phyloP scores from a whole-genome alignment of 2,797 vertebrate species.

The Serranus cabrilla region DNA sequence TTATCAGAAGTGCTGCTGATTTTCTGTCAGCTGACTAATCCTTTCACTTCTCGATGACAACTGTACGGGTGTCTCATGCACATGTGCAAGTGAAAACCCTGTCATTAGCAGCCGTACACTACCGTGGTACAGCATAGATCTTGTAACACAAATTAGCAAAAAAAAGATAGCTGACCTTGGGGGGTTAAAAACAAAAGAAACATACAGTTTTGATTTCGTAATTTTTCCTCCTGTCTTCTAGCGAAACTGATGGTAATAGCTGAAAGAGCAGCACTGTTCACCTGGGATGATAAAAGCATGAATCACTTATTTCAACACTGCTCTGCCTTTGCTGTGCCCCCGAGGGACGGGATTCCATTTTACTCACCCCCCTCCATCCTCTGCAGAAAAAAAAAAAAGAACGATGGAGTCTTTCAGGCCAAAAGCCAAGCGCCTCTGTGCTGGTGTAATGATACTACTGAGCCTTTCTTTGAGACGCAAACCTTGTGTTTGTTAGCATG shows the following conservation, averaged over 20 bases:
- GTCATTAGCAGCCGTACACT: too few relatives aligned
- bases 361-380: constrained; percentile 40
- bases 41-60: too few relatives aligned
- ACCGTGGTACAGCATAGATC: too few relatives aligned
- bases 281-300: constrained; percentile 84
- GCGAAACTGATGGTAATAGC: constrained; percentile 48
- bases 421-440: constrained; percentile 66
- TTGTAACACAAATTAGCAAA: neutral
- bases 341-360: constrained; percentile 78
- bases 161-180: constrained; percentile 1
- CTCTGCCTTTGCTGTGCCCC: constrained; percentile 73
- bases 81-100: too few relatives aligned
- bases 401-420: constrained; percentile 56
- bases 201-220: constrained; percentile 7
- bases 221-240: constrained; percentile 1
- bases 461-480: constrained; percentile 66
- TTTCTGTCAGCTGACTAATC: neutral
- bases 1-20: neutral
- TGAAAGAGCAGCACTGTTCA: constrained; percentile 78
- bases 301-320: constrained; percentile 85
- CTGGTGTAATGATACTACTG: constrained; percentile 71
- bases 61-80: too few relatives aligned
- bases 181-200: constrained; percentile 4
- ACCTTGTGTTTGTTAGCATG: constrained; percentile 59
- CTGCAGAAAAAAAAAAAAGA: constrained; percentile 29